Conservation (phyloP, 2,888 invertebrate species). For the Pammene aurita region DNA sequence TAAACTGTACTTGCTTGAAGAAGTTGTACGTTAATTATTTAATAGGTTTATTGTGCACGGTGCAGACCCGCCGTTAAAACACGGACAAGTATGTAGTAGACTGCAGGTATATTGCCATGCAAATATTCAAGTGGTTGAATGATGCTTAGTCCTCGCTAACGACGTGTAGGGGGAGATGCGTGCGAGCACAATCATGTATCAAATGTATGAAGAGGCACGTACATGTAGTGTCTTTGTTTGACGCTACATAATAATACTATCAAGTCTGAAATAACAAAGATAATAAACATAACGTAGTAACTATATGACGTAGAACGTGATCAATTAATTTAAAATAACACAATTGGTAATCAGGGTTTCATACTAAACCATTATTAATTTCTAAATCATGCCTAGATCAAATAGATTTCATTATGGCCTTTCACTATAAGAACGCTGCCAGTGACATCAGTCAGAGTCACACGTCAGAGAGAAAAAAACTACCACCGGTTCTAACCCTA, state of each 20-base stretch:
- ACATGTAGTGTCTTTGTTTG: slow-evolving; percentile 3
- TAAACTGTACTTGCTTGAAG: too few relatives aligned
- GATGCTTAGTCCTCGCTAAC: slow-evolving; percentile 60
- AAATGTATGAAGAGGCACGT: slow-evolving; percentile 33
- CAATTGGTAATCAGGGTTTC: too few relatives aligned
- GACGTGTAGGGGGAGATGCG: slow-evolving; percentile 54
- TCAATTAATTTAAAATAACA: too few relatives aligned
- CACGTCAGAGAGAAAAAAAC: too few relatives aligned
- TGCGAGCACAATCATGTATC: slow-evolving; percentile 29
- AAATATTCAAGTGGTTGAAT: slow-evolving; percentile 57
- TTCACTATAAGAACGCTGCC: too few relatives aligned
- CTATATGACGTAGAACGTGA: not conserved
- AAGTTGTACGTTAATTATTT: too few relatives aligned
- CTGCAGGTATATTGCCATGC: slow-evolving; percentile 48
- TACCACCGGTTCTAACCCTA: too few relatives aligned
- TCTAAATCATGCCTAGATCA: too few relatives aligned
- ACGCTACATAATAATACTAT: not conserved
- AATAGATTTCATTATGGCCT: too few relatives aligned
- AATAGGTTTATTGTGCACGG: too few relatives aligned
- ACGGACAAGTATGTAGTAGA: slow-evolving; percentile 6
- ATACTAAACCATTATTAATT: too few relatives aligned
- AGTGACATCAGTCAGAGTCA: too few relatives aligned
- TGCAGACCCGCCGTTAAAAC: not conserved
- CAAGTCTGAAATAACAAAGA: not conserved
- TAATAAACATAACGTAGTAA: not conserved